Evolutionary conservation across 2,113 vertebrate genomes (phyloP).

Genomic region (Percina caprodes): DNA sequence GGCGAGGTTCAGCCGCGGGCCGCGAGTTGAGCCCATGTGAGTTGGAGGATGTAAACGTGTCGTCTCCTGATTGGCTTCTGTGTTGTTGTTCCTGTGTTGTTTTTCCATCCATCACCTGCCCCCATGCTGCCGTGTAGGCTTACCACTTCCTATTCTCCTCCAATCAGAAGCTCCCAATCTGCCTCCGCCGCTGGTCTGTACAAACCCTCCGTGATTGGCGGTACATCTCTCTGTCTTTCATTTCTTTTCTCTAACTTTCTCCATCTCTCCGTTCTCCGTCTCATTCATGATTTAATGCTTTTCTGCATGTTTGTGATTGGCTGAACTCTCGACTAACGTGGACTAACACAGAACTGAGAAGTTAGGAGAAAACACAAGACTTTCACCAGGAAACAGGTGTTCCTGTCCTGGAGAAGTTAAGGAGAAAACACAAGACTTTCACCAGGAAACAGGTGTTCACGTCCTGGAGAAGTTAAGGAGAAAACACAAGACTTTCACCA

Average conservation of each 20-base stretch:
- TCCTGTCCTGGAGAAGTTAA: too few relatives aligned
- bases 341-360: background rate
- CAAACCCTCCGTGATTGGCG: constrained; percentile 98
- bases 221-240: constrained; percentile 83
- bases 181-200: constrained; percentile 97
- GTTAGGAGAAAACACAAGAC: too few relatives aligned
- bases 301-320: constrained; percentile 58
- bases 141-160: constrained; percentile 78
- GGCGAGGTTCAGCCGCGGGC: too few relatives aligned
- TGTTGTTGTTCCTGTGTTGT: constrained; percentile 19
- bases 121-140: constrained; percentile 82
- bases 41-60: background rate
- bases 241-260: background rate
- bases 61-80: constrained; percentile 45
- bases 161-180: constrained; percentile 94
- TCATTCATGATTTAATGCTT: background rate
- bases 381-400: too few relatives aligned
- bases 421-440: too few relatives aligned
- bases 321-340: constrained; percentile 41
- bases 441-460: too few relatives aligned
- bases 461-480: too few relatives aligned
- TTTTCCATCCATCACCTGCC: constrained; percentile 49
- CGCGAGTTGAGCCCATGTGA: background rate
- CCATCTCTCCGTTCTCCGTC: background rate
- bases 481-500: too few relatives aligned